These are phyloP conservation scores for Phataginus tetradactyla DNA, from an alignment of 2,797 vertebrate genomes.

Conservation along the genomic window DNA sequence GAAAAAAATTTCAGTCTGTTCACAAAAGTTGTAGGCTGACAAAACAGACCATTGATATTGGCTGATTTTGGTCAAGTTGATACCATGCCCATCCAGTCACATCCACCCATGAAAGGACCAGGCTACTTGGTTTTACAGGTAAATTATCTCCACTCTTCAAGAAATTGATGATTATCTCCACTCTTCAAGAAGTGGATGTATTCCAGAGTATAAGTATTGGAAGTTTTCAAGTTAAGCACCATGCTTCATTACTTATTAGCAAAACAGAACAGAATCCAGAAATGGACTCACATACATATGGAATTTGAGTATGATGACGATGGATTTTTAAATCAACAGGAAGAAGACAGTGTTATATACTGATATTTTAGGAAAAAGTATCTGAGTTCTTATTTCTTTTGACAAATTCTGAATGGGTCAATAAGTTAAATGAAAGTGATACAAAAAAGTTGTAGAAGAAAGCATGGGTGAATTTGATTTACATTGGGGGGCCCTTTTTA, in stretches of 20 bases:
- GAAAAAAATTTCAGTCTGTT: background rate
- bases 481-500: background rate
- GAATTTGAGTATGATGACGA: background rate
- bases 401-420: background rate
- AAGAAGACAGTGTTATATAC: background rate
- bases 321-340: background rate
- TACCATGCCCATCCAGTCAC: accelerated
- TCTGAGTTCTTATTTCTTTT: conserved; percentile 1
- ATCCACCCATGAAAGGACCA: background rate
- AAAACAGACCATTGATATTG: accelerated
- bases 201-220: background rate
- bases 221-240: background rate
- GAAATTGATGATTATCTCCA: background rate
- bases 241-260: background rate
- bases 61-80: background rate
- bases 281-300: background rate
- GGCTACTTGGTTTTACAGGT: background rate
- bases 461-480: background rate
- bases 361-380: background rate
- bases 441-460: background rate
- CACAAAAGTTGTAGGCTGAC: background rate
- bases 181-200: background rate
- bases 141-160: background rate
- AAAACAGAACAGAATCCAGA: background rate
- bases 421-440: background rate